A percentile compares a stretch with the other conserved stretches of the same genome.
Evolutionary conservation across 2,888 invertebrate genomes (phyloP).

Genomic region (Thumatha senex): DNA sequence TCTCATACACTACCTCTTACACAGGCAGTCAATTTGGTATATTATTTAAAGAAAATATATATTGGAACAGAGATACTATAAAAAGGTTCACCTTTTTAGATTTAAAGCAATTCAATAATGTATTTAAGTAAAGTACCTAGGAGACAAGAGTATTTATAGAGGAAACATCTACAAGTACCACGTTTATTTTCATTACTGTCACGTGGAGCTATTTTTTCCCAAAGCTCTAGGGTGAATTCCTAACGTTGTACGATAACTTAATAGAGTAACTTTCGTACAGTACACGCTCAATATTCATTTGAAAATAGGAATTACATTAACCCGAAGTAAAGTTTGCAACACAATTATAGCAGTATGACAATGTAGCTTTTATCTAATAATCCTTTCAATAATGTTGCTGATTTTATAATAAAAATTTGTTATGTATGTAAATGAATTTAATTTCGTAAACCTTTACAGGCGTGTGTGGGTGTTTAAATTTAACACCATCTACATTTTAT

Average conservation of each 20-base stretch:
- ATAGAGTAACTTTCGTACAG: neutral
- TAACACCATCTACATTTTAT: no score
- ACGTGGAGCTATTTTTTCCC: neutral
- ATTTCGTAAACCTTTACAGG: no score
- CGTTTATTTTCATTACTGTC: neutral
- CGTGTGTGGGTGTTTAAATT: no score
- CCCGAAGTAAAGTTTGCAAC: constrained; percentile 7
- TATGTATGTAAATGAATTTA: no score
- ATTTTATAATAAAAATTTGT: neutral
- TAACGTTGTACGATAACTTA: neutral
- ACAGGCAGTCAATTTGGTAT: no score
- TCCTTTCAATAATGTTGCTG: neutral
- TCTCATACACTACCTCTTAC: no score
- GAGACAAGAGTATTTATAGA: neutral
- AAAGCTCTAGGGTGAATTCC: neutral
- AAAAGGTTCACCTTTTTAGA: no score
- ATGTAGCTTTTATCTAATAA: neutral
- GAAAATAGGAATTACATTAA: constrained; percentile 1
- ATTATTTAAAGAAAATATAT: no score
- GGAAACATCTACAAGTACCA: neutral
- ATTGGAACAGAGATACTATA: no score
- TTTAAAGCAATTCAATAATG: no score
- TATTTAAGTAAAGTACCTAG: neutral
- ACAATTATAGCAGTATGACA: constrained; percentile 20
- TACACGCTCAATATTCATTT: constrained; percentile 6